A percentile compares a stretch with the other conserved stretches of the same genome.
Evolutionary conservation across 1,140 invertebrate species (phyloP).

Genomic region (Radopholus similis): DNA sequence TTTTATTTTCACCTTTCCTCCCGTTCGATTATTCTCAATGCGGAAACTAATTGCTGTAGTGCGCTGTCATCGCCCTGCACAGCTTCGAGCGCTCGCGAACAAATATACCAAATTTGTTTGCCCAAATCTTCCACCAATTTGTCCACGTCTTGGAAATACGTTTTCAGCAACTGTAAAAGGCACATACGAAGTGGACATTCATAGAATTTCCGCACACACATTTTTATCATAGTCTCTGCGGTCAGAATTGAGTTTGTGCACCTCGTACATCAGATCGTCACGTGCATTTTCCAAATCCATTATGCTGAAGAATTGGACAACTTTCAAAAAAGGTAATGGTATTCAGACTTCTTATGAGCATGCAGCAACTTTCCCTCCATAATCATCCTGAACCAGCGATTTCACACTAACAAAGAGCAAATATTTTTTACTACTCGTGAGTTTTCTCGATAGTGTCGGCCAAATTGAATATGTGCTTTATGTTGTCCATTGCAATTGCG

Average conservation of each 20-base stretch:
- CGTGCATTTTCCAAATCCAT: conserved; percentile 91
- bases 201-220: conserved; percentile 62
- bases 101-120: conserved; percentile 81
- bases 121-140: conserved; percentile 81
- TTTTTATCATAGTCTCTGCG: conserved; percentile 73
- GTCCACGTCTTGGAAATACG: conserved; percentile 92
- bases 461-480: conserved; percentile 96
- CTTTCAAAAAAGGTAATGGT: conserved; percentile 23
- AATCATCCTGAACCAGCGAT: conserved; percentile 67
- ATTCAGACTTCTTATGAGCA: conserved; percentile 74
- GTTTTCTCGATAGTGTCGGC: conserved; percentile 92
- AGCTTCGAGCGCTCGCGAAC: conserved; percentile 84
- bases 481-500: conserved; percentile 91
- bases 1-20: conserved; percentile 81
- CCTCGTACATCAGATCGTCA: conserved; percentile 87
- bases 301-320: no score
- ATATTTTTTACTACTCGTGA: conserved; percentile 69
- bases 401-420: neutral
- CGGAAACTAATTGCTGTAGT: conserved; percentile 90
- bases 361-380: conserved; percentile 87
- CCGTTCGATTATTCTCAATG: conserved; percentile 87
- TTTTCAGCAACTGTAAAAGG: conserved; percentile 70
- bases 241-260: conserved; percentile 86
- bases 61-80: conserved; percentile 88
- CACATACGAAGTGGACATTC: neutral